Base-by-base conservation (phyloP, 2,888 invertebrate species). In the Teinopalpus imperialis region DNA sequence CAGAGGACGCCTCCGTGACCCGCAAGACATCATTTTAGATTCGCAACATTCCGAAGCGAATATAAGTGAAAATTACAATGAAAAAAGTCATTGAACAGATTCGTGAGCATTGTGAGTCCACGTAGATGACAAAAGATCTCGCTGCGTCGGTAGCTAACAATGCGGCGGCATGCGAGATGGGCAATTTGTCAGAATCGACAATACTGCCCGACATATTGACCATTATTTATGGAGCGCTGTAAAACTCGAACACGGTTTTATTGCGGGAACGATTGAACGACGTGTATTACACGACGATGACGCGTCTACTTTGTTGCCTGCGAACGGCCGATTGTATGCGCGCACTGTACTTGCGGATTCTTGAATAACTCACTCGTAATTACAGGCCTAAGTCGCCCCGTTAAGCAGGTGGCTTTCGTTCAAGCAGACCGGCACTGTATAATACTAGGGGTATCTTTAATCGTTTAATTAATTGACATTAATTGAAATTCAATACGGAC, bases 171-270 rank as follows among this genome's bases (percentile, higher is more conserved):
- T 74, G 77, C 77, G 76, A 77, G 77, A 74, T 67, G 65, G 67
- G 81, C 78, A 87, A 88, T 88, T 88, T 88, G 88, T 88, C 88
- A 87, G 74, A 63, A 72, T 85, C 85, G 83, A 88, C 88, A 87
- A 88, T 81, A 60, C 79, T 62, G 70, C 67, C 62, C 81, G 87
- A 82, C 83, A 80, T 83, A 87, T 86, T 86, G 87, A 80, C 83
- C 86, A 87, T 86, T 87, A 88, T 88, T 87, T 88, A 88, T 87
- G 81, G 74, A 72, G 70, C 72, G 74, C 66, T 71, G 81, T 82
- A 77, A 81, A 81, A 81, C 77, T 74, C 75, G 69, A 63, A 60
- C 69, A 70, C 74, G 57, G 52, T 59, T 85, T 86, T 86, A 86
- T 81, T 82, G 81, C 88, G 85, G 79, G 83, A 85, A 80, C 75